Evolutionary conservation across 2,113 vertebrate genomes (phyloP).

Genomic region (Lepisosteus oculatus): DNA sequence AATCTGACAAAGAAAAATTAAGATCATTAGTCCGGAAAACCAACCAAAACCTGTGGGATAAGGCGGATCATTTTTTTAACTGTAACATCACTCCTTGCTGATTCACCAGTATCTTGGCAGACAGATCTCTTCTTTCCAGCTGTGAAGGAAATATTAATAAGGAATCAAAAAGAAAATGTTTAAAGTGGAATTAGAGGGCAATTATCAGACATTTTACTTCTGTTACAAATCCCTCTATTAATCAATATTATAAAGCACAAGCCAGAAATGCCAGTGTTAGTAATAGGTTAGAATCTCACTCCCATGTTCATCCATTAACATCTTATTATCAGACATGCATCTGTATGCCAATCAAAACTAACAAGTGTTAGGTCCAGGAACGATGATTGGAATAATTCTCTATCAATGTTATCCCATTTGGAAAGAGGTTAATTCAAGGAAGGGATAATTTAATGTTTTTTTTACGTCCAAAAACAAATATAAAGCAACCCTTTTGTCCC

Average conservation of each 20-base stretch:
- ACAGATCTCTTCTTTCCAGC: too few species aligned
- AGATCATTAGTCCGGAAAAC: too few species aligned
- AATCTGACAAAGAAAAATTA: too few species aligned
- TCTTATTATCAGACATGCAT: constrained; percentile 9
- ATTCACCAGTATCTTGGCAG: too few species aligned
- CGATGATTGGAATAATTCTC: constrained; percentile 59
- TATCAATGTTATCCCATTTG: constrained; percentile 49
- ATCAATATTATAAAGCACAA: not conserved
- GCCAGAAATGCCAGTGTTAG: constrained; percentile 20
- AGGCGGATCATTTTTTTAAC: too few species aligned
- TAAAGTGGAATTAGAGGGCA: too few species aligned
- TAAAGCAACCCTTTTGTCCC: constrained; percentile 79
- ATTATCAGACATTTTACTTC: too few species aligned
- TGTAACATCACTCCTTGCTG: too few species aligned
- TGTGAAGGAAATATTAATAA: too few species aligned
- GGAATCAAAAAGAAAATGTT: too few species aligned
- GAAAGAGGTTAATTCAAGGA: constrained; percentile 78
- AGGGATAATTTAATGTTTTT: constrained; percentile 72
- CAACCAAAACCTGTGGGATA: too few species aligned
- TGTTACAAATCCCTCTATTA: not conserved
- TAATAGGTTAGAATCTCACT: constrained; percentile 20
- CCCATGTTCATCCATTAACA: not conserved
- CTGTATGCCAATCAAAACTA: constrained; percentile 22
- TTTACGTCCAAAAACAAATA: constrained; percentile 40
- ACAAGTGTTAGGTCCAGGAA: constrained; percentile 84